Base-by-base conservation (phyloP, 2,888 invertebrate genomes). In the Coecobrya sp. region DNA sequence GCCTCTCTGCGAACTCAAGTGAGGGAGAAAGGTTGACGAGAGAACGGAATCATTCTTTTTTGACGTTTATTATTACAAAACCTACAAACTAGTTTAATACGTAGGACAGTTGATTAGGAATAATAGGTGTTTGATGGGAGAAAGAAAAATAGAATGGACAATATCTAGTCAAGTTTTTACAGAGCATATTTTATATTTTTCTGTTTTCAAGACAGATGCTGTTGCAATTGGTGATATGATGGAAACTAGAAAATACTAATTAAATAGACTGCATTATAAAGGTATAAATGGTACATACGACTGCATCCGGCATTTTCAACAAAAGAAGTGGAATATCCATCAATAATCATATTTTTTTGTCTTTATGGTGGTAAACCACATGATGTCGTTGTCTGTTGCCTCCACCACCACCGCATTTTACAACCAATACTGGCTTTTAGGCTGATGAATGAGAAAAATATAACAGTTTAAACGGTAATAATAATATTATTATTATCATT, bases 281-380 rank as follows among this genome's bases (percentile, higher is more conserved):
- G n/a, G n/a, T n/a, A 1, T 42, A 62, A 82, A 84, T 84, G 45
- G 65, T 11, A 45, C 10, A 36, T n/a, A 55, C 30, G 25, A 8
- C 84, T 65, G 84, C 22, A 84, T 84, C 84, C 84, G 84, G 84
- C 84, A 84, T 65, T 84, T 42, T 65, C 11, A 45, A 84, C 84
- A 84, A 84, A 84, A 65, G 84, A 22, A 59, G 36, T 81, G 82
- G 82, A 36, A 55, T 82, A 82, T 62, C 36, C 16, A 59, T 82
- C 65, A 65, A 49, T 13, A 49, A 13, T 45, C 42, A 65, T 13
- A 59, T 13, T 82, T 82, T 82, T 82, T 79, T 25, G 27, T 79
- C 27, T 27, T 79, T 22, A 27, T 52, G 27, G 49, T 76, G n/a
- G 36, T 62, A 70, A 70, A 42, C 70, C 42, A 70, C 42, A 36